These are phyloP conservation scores for Percina caprodes DNA, from an alignment of 2,113 vertebrate species.

Conservation along the genomic window DNA sequence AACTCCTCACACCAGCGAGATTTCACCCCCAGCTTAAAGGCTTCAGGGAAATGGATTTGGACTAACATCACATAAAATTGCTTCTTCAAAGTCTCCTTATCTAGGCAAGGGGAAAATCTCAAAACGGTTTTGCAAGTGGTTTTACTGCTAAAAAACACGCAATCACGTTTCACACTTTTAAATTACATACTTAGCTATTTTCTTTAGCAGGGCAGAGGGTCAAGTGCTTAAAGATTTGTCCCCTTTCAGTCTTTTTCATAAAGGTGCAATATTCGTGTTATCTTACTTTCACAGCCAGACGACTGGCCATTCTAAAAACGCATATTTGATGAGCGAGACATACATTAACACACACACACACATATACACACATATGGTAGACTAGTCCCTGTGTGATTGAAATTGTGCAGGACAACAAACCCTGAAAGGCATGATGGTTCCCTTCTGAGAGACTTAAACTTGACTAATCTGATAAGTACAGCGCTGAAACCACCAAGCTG, in stretches of 20 bases:
- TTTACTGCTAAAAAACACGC: constrained; percentile 77
- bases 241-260: constrained; percentile 66
- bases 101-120: constrained; percentile 68
- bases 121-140: constrained; percentile 73
- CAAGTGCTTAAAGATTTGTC: constrained; percentile 75
- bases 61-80: constrained; percentile 81
- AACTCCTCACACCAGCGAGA: constrained; percentile 79
- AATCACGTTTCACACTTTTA: constrained; percentile 81
- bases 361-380: constrained; percentile 8
- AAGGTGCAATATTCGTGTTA: constrained; percentile 72
- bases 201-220: constrained; percentile 70
- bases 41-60: constrained; percentile 77
- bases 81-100: constrained; percentile 81
- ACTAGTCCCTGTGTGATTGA: constrained; percentile 35
- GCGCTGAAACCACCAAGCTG: constrained; percentile 51
- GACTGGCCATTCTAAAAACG: constrained; percentile 62
- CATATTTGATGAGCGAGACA: constrained; percentile 68
- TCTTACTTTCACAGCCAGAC: constrained; percentile 74
- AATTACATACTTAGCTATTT: constrained; percentile 78
- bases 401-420: constrained; percentile 55
- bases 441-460: constrained; percentile 63
- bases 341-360: constrained; percentile 34
- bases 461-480: constrained; percentile 67
- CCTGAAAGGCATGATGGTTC: constrained; percentile 52
- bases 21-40: constrained; percentile 78